Evolutionary conservation across 64 coral and sea anemone genomes (phyloP).

Genomic region (Montipora foliosa): DNA sequence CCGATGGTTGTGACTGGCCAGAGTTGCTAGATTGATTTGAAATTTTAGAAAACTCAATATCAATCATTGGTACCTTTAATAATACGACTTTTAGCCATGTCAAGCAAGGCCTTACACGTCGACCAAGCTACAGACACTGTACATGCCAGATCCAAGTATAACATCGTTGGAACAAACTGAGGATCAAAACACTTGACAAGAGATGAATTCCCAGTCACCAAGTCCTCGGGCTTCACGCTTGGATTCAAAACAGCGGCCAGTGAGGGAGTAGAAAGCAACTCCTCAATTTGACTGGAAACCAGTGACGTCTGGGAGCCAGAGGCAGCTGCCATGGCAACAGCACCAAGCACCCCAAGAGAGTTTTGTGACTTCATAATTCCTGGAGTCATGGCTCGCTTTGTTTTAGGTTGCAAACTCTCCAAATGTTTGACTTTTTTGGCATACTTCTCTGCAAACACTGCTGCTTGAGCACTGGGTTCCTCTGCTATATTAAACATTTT

Average conservation of each 20-base stretch:
- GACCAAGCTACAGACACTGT: constrained; percentile 61
- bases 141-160: constrained; percentile 84
- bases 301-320: constrained; percentile 69
- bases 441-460: constrained; percentile 90
- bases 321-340: constrained; percentile 98
- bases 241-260: constrained; percentile 51
- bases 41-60: no score
- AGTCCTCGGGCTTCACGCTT: constrained; percentile 41
- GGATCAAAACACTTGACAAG: constrained; percentile 67
- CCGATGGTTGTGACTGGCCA: no score
- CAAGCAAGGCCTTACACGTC: constrained; percentile 73
- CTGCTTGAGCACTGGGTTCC: constrained; percentile 79
- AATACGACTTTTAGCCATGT: constrained; percentile 74
- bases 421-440: constrained; percentile 63
- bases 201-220: constrained; percentile 50
- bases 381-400: constrained; percentile 5
- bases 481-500: constrained; percentile 91
- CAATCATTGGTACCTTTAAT: constrained; percentile 52
- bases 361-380: constrained; percentile 11
- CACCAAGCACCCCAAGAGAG: constrained; percentile 65
- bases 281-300: constrained; percentile 71
- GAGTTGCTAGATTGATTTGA: no score
- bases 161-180: constrained; percentile 76
- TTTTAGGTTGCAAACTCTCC: constrained; percentile 82
- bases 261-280: constrained; percentile 73